Percentiles rank a stretch among this genome's conserved stretches.
Evolutionary conservation across 1,140 invertebrate genomes (phyloP).

Genomic region (Drusus annulatus): DNA sequence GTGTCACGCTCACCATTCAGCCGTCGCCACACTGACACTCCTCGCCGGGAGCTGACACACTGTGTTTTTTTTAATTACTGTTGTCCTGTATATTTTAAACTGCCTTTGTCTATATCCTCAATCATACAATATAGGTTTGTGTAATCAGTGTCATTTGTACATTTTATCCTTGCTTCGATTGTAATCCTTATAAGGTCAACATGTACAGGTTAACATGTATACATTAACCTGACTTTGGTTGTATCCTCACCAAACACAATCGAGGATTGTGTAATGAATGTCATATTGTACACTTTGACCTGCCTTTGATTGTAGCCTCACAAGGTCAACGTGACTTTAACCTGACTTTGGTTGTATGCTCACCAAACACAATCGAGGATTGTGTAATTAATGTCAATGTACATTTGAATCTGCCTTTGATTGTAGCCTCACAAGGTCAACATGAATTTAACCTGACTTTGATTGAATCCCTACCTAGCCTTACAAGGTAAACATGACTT

Average conservation of each 20-base stretch:
- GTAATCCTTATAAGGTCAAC: too few species aligned
- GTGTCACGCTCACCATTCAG: constrained; percentile 89
- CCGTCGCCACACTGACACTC: constrained; percentile 49
- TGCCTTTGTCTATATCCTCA: neutral
- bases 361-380: neutral
- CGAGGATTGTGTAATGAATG: neutral
- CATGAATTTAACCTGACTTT: neutral
- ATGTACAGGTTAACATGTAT: too few species aligned
- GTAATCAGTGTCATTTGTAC: neutral
- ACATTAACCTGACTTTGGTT: too few species aligned
- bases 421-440: neutral
- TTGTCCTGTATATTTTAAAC: too few species aligned
- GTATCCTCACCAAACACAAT: neutral
- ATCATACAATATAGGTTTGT: neutral
- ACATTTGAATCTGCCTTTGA: neutral
- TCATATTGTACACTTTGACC: too few species aligned
- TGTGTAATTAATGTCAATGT: neutral
- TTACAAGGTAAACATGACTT: neutral
- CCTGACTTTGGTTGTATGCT: too few species aligned
- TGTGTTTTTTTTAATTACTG: too few species aligned
- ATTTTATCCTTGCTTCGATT: too few species aligned
- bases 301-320: too few species aligned
- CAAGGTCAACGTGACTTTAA: too few species aligned
- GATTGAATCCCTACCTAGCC: neutral
- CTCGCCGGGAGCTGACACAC: too few species aligned